A percentile compares a stretch with the other conserved stretches of the same genome.
Evolutionary conservation across 2,797 vertebrate genomes (phyloP).

Genomic region (Chanos chanos): DNA sequence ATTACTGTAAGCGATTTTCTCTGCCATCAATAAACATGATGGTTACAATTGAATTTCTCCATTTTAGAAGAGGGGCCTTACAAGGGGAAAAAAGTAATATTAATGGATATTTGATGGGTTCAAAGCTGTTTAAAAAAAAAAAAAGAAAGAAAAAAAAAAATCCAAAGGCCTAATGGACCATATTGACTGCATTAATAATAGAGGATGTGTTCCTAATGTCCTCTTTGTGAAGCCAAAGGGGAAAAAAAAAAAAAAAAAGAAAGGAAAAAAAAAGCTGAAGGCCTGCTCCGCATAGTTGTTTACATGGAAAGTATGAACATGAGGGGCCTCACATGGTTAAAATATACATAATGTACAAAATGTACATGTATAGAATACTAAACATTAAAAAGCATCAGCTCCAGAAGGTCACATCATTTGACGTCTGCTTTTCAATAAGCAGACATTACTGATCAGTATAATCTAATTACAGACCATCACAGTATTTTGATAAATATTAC

Average conservation of each 20-base stretch:
- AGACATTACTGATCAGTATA: no score
- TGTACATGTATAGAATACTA: no score
- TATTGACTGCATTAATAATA: slow-evolving; percentile 78
- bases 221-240: slow-evolving; percentile 65
- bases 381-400: no score
- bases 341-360: no score
- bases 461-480: no score
- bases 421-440: no score
- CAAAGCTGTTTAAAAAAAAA: slow-evolving; percentile 64
- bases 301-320: no score
- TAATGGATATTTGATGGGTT: slow-evolving; percentile 65
- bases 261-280: neutral
- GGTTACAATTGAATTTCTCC: slow-evolving; percentile 23
- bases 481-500: no score
- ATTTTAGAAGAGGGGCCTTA: slow-evolving; percentile 37
- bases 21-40: slow-evolving; percentile 26
- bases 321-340: no score
- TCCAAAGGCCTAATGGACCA: slow-evolving; percentile 69
- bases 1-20: slow-evolving; percentile 25
- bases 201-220: slow-evolving; percentile 72
- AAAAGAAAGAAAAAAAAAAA: no score
- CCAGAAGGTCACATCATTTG: no score
- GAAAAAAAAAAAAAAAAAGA: neutral
- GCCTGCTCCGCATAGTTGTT: no score
- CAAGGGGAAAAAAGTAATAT: slow-evolving; percentile 58